Evolutionary conservation across 53 echinoderm and acorn worm species (phyloP).

Genomic region (Stichopus horrens): DNA sequence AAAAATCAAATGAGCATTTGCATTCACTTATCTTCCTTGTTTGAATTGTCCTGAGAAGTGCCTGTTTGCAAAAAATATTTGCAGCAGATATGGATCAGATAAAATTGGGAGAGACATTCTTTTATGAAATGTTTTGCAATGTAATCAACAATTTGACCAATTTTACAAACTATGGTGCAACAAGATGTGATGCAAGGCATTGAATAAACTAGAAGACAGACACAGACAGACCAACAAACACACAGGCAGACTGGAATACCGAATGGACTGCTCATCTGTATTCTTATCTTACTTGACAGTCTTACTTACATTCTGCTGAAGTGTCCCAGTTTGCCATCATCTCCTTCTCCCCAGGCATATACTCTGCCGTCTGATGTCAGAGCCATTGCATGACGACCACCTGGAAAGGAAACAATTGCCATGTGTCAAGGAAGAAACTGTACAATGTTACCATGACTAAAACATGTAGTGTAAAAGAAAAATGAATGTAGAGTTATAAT

Average conservation of each 20-base stretch:
- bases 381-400: slow-evolving; percentile 98
- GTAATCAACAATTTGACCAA: background rate
- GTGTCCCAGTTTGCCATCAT: slow-evolving; percentile 96
- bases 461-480: no score
- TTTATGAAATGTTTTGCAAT: background rate
- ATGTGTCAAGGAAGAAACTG: no score
- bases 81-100: no score
- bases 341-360: slow-evolving; percentile 97
- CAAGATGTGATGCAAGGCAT: background rate
- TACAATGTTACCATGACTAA: no score
- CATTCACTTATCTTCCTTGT: no score
- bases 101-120: no score
- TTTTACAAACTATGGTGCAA: background rate
- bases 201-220: background rate
- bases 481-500: no score
- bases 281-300: background rate
- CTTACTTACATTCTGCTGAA: slow-evolving; percentile 94
- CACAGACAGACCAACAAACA: no score
- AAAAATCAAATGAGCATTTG: background rate
- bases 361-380: slow-evolving; percentile 95
- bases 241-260: background rate
- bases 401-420: slow-evolving; percentile 24
- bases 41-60: no score
- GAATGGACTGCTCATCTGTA: background rate
- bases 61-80: no score